phyloP scores from a whole-genome alignment of 37 sponge, comb jelly and placozoan species.

The Aplysina aerophoba region DNA sequence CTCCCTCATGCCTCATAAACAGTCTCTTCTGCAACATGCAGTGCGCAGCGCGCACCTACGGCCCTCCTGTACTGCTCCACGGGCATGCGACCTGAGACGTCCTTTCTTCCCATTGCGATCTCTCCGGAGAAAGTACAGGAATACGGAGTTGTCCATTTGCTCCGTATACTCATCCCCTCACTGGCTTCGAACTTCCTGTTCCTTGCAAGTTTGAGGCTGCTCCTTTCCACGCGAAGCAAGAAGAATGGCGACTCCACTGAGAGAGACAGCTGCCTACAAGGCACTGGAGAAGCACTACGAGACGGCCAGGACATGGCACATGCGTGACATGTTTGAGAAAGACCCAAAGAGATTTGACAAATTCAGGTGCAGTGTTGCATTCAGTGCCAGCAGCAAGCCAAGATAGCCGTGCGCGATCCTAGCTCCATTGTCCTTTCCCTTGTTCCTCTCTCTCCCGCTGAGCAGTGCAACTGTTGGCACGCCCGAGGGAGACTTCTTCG shows the following conservation, averaged over 20 bases:
- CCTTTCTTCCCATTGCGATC: background rate
- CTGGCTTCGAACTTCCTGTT: background rate
- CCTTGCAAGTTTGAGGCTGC: background rate
- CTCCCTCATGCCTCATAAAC: no score
- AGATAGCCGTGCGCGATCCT: background rate
- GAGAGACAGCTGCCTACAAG: slow-evolving; percentile 57
- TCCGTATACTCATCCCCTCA: background rate
- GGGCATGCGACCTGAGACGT: background rate
- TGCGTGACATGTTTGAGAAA: slow-evolving; percentile 83
- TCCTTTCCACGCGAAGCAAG: background rate
- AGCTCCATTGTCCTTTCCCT: background rate
- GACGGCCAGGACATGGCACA: slow-evolving; percentile 51
- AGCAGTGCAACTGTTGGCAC: slow-evolving; percentile 35
- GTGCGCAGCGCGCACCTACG: background rate
- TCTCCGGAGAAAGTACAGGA: background rate
- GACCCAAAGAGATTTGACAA: slow-evolving; percentile 87
- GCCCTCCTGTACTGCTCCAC: slow-evolving; percentile 2
- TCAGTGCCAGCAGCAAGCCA: background rate
- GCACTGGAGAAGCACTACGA: slow-evolving; percentile 70
- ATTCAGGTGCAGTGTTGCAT: slow-evolving; percentile 54
- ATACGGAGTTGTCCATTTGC: background rate
- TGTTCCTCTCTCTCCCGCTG: background rate
- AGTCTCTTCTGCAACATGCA: no score
- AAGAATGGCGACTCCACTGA: slow-evolving; percentile 45
- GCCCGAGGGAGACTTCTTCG: slow-evolving; percentile 80